Evolutionary conservation across 2,797 vertebrate species (phyloP), one percentile per base, ranked within the genome.

Genomic region (Brachyalestes nurse): DNA sequence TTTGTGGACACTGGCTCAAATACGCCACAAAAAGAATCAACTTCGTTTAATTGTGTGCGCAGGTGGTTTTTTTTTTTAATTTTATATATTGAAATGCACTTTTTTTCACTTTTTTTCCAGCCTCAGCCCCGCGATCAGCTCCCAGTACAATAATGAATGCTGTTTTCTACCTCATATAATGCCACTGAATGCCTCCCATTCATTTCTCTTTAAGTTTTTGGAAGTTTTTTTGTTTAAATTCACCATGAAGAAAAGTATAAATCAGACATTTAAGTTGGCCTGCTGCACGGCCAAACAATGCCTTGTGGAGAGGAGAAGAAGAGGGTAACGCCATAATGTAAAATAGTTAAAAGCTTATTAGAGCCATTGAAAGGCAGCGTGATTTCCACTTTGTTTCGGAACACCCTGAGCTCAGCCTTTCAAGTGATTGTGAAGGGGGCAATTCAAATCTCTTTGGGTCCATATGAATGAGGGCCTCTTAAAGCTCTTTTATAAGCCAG

Each of bases 331-430:
- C 92, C 91, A 90, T 94, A 93, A 95, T 95, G 95, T 95, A 95
- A 96, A 95, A 96, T 95, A 96, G 95, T 97, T 97, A 97, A 96
- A 97, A 97, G 95, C 96, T 96, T 96, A 96, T 97, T 96, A 97
- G 96, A 96, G 90, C 92, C 88, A 90, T 96, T 97, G 93, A 94
- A 94, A 96, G 94, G 94, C 95, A 93, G 95, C 94, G 95, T 95
- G 96, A 96, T 96, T 96, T 95, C 95, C 95, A 97, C 96, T 96
- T 96, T 96, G 95, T 97, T 95, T 95, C 94, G 93, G 92, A 94
- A 95, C 92, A 95, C 95, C 95, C 95, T 92, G 92, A 95, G 95
- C 94, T 94, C 93, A 90, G 95, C 93, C 96, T 97, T 98, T 98
- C 96, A 97, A 96, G 96, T 96, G 96, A 96, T 96, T 97, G 96